phyloP scores from a whole-genome alignment of 2,888 invertebrate genomes.

The Drosophila barbarae region DNA sequence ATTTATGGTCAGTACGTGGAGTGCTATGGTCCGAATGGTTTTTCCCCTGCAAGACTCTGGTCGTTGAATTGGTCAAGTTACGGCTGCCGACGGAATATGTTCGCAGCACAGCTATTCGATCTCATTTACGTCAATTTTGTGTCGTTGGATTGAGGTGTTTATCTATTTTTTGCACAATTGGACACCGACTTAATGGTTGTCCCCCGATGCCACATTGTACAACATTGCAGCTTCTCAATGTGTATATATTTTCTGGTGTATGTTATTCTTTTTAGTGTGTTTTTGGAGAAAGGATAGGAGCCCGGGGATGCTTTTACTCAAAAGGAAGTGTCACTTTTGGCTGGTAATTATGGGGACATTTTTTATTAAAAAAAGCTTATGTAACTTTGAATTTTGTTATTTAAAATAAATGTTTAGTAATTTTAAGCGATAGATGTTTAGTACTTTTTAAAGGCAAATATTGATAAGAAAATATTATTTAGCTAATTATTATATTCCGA shows the following conservation, averaged over 20 bases:
- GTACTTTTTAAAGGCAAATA: too few relatives aligned
- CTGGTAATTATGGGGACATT: too few relatives aligned
- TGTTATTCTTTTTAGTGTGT: constrained; percentile 9
- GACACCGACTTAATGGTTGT: neutral
- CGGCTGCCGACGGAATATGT: constrained; percentile 61
- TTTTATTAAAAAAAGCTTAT: neutral
- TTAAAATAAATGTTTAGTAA: neutral
- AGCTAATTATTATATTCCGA: neutral
- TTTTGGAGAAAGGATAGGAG: neutral
- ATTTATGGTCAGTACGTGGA: constrained; percentile 70
- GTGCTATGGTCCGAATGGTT: constrained; percentile 58
- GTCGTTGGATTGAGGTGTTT: constrained; percentile 71
- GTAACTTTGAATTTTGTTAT: neutral
- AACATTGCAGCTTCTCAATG: constrained; percentile 6
- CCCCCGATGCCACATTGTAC: constrained; percentile 12
- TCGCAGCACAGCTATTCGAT: constrained; percentile 53
- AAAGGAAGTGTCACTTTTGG: too few relatives aligned
- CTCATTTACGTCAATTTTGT: constrained; percentile 71
- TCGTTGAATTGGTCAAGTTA: constrained; percentile 40
- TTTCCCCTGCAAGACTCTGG: constrained; percentile 53
- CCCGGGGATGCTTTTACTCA: neutral
- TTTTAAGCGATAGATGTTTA: too few relatives aligned
- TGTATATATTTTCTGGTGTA: neutral
- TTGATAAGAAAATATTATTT: neutral
- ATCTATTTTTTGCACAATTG: constrained; percentile 48